Evolutionary conservation across 2,888 invertebrate species (phyloP).

Genomic region (Chrysotoxum bicinctum): DNA sequence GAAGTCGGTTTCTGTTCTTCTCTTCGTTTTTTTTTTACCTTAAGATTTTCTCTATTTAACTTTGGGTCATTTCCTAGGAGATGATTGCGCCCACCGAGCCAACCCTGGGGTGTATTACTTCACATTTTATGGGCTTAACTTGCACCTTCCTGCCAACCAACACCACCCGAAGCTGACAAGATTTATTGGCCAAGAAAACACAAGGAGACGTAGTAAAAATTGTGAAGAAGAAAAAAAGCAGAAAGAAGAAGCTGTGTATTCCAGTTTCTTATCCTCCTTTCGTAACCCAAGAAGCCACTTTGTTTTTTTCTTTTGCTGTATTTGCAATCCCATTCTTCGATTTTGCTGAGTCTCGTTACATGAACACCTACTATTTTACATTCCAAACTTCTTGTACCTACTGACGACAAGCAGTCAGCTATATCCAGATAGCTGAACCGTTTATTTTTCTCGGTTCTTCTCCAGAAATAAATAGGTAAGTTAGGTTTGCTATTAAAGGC

Average conservation of each 20-base stretch:
- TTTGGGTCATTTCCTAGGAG: conserved; percentile 63
- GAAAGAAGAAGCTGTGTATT: conserved; percentile 46
- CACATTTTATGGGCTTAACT: conserved; percentile 50
- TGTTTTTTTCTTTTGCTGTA: neutral
- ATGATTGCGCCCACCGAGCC: conserved; percentile 60
- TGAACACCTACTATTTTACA: conserved; percentile 71
- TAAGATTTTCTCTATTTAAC: conserved; percentile 60
- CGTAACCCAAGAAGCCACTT: neutral
- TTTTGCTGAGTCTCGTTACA: conserved; percentile 46
- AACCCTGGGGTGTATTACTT: conserved; percentile 56
- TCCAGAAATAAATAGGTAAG: conserved; percentile 10
- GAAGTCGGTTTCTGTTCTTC: conserved; percentile 10
- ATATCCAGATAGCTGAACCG: neutral
- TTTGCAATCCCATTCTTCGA: neutral
- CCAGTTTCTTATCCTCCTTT: conserved; percentile 39
- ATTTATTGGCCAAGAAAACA: conserved; percentile 65
- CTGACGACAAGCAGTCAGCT: conserved; percentile 27
- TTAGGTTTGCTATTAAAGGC: conserved; percentile 31
- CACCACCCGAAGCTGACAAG: conserved; percentile 51
- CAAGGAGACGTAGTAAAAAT: conserved; percentile 13
- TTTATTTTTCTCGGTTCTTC: neutral
- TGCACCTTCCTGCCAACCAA: conserved; percentile 37
- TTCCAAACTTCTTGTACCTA: conserved; percentile 38
- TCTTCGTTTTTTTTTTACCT: conserved; percentile 10
- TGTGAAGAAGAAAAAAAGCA: conserved; percentile 5